Conservation (phyloP, 2,113 vertebrate species). For the Elaphurus davidianus region DNA sequence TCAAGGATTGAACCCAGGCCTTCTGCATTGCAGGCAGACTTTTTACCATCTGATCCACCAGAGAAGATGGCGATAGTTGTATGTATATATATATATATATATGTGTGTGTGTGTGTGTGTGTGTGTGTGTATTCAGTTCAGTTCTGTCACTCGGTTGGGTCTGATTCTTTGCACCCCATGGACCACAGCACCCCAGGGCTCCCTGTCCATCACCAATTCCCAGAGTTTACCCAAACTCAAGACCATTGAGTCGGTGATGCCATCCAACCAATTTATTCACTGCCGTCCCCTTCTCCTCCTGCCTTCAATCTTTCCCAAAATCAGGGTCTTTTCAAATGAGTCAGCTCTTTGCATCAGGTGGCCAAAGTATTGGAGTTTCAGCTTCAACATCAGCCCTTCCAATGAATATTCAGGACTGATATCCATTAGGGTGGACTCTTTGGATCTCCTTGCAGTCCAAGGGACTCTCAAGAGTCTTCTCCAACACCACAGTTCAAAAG, state of each 20-base stretch:
- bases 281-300: background rate
- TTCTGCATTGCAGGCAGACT: background rate
- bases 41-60: background rate
- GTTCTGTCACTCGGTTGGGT: background rate
- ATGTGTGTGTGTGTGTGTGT: too few relatives aligned
- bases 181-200: background rate
- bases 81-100: background rate
- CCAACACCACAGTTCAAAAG: background rate
- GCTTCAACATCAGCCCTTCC: background rate
- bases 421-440: background rate
- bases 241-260: background rate
- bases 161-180: background rate
- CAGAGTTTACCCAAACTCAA: background rate
- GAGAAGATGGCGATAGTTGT: background rate
- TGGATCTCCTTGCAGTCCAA: background rate
- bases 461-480: background rate
- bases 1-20: background rate
- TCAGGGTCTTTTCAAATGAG: background rate
- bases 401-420: background rate
- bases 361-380: background rate
- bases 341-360: accelerated
- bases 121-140: background rate
- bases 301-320: background rate
- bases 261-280: accelerated
- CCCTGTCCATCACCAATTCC: background rate